Evolutionary conservation across 2,888 invertebrate genomes (phyloP).

Genomic region (Plagodis dolabraria): DNA sequence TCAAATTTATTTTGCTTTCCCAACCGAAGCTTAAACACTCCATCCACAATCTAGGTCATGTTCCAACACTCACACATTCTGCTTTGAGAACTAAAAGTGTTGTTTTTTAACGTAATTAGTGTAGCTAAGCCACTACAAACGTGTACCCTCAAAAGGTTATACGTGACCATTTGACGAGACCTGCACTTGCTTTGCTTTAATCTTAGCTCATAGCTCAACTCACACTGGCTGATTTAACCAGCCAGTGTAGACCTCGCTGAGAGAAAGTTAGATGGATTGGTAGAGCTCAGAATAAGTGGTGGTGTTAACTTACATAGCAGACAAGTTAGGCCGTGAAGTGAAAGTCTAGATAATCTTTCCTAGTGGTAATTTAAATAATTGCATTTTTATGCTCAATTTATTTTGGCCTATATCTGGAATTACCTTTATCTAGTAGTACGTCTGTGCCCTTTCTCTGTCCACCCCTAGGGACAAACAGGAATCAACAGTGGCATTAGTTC

Average conservation of each 20-base stretch:
- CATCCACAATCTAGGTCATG: constrained; percentile 53
- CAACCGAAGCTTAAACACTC: constrained; percentile 15
- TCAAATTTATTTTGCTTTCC: constrained; percentile 12
- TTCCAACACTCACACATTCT: constrained; percentile 45
- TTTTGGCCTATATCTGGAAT: too few relatives aligned
- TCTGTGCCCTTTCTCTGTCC: neutral
- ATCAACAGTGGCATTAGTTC: too few relatives aligned
- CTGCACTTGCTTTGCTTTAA: constrained; percentile 3
- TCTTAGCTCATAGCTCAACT: constrained; percentile 20
- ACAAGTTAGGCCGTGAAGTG: constrained; percentile 20
- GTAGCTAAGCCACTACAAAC: constrained; percentile 59
- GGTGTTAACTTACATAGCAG: constrained; percentile 30
- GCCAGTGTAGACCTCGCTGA: constrained; percentile 23
- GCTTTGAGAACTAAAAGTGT: constrained; percentile 61
- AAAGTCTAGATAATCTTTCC: constrained; percentile 7
- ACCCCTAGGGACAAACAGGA: too few relatives aligned
- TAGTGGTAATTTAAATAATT: constrained; percentile 19
- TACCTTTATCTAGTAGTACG: neutral
- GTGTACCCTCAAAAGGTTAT: constrained; percentile 49
- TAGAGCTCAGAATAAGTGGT: constrained; percentile 23
- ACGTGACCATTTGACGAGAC: constrained; percentile 40
- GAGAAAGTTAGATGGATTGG: constrained; percentile 14
- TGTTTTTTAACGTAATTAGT: constrained; percentile 78
- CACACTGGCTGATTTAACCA: constrained; percentile 27
- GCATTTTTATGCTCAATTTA: neutral